Base-by-base conservation (phyloP, 2,888 invertebrate species). In the Caenorhabditis japonica region DNA sequence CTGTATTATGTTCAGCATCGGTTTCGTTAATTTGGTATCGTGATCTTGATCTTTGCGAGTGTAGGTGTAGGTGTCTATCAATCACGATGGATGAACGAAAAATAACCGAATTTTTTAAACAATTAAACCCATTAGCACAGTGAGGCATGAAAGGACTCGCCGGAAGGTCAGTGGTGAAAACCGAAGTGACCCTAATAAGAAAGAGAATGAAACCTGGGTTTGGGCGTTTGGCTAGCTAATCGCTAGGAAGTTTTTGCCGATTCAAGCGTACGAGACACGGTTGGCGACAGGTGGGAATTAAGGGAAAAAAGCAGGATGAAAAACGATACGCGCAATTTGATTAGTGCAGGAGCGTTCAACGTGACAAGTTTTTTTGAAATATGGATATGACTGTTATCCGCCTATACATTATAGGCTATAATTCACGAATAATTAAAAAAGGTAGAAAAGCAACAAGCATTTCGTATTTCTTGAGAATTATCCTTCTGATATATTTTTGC, bases 131-230 rank as follows among this genome's bases (percentile, higher is more conserved):
- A 60, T 59, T 55, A 41, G 58, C 58, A 68, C 58, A 68, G 64
- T 64, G 55, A 64, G 23, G 64, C 64, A 64, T 64, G 64, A 64
- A 64, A 55, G 49, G 43, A 51, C 51, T 58, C 62, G 25, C 30
- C 19, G 25, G 56, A 66, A 66, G 66, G 56, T 56, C 56, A 66
- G 66, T 55, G 17, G 52, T 27, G 4, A 36, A 30, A 19, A 53
- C 59, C 51, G 58, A 51, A 34, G 21, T 69, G 69, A 69, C 69
- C 69, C 53, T 69, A 69, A 69, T 69, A 60, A 68, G 68, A 33
- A 25, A 27, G 36, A 41, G 34, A 36, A 52, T 44, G 46, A 56
- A 64, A 64, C 64, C 56, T 46, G 64, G 55, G 53, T 56, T 61
- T 43, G 62, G n/a, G n/a, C n/a, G 64, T 55, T 53, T 33, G 39